Conservation (phyloP, 2,113 vertebrate genomes). For the Xenopus borealis region DNA sequence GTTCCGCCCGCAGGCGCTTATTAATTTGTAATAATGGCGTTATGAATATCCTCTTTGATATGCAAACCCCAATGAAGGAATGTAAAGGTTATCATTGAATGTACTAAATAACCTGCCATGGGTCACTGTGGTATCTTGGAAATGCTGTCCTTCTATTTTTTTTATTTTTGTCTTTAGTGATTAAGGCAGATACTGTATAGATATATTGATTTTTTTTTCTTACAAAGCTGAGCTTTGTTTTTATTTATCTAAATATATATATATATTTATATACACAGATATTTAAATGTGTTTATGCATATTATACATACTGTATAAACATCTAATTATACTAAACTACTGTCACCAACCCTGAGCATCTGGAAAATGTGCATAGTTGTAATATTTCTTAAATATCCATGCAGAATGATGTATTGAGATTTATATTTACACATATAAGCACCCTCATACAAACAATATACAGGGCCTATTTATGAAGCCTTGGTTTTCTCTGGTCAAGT, state of each 20-base stretch:
- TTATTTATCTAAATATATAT: slow-evolving; percentile 47
- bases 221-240: slow-evolving; percentile 61
- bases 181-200: slow-evolving; percentile 27
- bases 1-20: too few relatives aligned
- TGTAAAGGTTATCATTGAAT: slow-evolving; percentile 20
- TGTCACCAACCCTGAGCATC: background rate
- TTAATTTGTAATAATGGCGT: too few relatives aligned
- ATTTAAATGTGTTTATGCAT: background rate
- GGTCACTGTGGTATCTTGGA: slow-evolving; percentile 26
- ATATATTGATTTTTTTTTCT: slow-evolving; percentile 14
- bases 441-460: background rate
- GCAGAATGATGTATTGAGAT: background rate
- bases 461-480: too few relatives aligned
- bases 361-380: background rate
- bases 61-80: too few relatives aligned
- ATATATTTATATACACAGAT: slow-evolving; percentile 13
- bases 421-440: background rate
- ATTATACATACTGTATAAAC: too few relatives aligned
- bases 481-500: too few relatives aligned
- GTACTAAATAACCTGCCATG: slow-evolving; percentile 27
- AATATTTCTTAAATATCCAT: background rate
- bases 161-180: slow-evolving; percentile 49
- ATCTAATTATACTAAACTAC: too few relatives aligned
- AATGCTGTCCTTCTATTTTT: slow-evolving; percentile 31
- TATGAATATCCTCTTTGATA: too few relatives aligned